Percentiles rank a stretch among this genome's conserved stretches.
phyloP scores from a whole-genome alignment of 2,888 invertebrate genomes.

The Trissolcus brochymenae region DNA sequence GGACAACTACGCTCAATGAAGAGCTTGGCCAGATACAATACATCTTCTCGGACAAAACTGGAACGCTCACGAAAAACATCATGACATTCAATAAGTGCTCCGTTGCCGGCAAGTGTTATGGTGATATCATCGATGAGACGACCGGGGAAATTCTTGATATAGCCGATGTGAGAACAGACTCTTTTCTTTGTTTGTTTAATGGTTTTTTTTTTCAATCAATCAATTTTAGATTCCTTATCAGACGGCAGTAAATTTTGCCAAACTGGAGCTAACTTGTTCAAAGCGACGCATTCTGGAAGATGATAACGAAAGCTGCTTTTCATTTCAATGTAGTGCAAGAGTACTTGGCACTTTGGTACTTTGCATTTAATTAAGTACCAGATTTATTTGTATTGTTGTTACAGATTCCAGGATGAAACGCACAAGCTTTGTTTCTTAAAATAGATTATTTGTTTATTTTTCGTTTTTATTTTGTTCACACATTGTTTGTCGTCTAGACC shows the following conservation, averaged over 20 bases:
- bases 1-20: slow-evolving; percentile 98
- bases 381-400: neutral
- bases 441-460: neutral
- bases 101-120: slow-evolving; percentile 93
- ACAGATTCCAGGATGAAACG: neutral
- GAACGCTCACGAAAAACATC: slow-evolving; percentile 98
- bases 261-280: neutral
- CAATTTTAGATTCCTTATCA: too few relatives aligned
- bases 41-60: slow-evolving; percentile 99
- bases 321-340: too few relatives aligned
- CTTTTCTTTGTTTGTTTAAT: neutral
- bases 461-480: neutral
- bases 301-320: neutral
- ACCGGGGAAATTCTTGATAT: slow-evolving; percentile 93
- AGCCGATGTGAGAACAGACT: slow-evolving; percentile 84
- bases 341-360: too few relatives aligned
- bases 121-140: slow-evolving; percentile 90
- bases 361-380: neutral
- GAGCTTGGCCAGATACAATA: slow-evolving; percentile 99
- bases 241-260: too few relatives aligned
- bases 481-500: neutral
- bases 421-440: neutral
- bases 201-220: neutral
- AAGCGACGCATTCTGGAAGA: neutral
- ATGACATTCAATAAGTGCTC: slow-evolving; percentile 99